A percentile compares a stretch with the other conserved stretches of the same genome.
Conservation (phyloP, 1,140 invertebrate species). For the Anastrepha ludens region DNA sequence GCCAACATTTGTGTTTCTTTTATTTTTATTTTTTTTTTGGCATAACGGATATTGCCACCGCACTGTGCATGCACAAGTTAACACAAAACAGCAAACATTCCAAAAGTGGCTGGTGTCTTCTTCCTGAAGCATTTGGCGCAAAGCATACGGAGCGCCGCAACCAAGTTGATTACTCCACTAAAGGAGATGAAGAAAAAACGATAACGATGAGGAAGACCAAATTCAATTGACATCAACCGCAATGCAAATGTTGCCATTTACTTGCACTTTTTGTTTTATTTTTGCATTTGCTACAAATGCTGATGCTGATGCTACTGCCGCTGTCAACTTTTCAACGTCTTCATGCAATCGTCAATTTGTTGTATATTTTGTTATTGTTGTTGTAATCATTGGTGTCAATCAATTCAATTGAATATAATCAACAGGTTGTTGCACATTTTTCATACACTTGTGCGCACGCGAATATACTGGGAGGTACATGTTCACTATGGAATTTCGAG, state of each 20-base stretch:
- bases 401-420: constrained; percentile 54
- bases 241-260: not conserved
- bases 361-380: constrained; percentile 18
- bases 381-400: constrained; percentile 53
- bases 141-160: not conserved
- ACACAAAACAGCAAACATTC: constrained; percentile 9
- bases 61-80: not conserved
- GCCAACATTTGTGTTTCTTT: not conserved
- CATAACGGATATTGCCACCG: not conserved
- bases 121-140: not conserved
- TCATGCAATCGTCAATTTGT: constrained; percentile 15
- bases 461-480: not conserved
- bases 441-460: not conserved
- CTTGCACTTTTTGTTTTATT: not conserved
- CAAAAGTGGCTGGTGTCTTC: not conserved
- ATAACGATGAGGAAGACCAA: not conserved
- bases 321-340: not conserved
- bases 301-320: not conserved
- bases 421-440: constrained; percentile 42
- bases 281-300: not conserved
- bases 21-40: not conserved
- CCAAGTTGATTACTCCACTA: not conserved
- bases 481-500: no score
- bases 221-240: constrained; percentile 34
- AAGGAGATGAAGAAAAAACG: not conserved